Conservation (phyloP, 2,888 invertebrate species). For the Tachina grossa region DNA sequence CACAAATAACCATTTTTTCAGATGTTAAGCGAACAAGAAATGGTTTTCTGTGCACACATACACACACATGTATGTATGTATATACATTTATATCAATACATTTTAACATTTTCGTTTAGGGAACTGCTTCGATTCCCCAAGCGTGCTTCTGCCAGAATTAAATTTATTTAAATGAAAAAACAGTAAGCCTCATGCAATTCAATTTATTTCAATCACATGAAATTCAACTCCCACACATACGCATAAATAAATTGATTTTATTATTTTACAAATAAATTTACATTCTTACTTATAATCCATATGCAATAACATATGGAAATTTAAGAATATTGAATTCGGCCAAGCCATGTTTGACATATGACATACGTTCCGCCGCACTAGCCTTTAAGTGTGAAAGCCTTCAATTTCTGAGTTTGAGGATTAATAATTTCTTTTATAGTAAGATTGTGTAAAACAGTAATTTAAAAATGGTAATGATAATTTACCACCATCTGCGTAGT, state of each 20-base stretch:
- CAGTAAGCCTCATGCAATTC: conserved; percentile 13
- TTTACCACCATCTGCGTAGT: too few relatives aligned
- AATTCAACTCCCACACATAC: background rate
- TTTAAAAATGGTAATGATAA: too few relatives aligned
- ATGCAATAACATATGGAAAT: background rate
- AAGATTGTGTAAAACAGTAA: too few relatives aligned
- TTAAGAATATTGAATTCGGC: background rate
- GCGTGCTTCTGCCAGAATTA: background rate
- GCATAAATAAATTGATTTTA: conserved; percentile 1
- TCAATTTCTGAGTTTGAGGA: too few relatives aligned
- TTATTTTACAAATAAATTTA: background rate
- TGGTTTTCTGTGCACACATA: background rate
- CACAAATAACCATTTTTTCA: background rate
- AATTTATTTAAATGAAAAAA: conserved; percentile 7
- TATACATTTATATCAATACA: conserved; percentile 4
- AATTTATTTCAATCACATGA: conserved; percentile 16
- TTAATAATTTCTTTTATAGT: too few relatives aligned
- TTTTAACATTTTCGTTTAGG: background rate
- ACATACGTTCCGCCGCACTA: too few relatives aligned
- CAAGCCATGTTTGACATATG: background rate
- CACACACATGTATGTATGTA: too few relatives aligned
- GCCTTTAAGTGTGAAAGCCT: too few relatives aligned
- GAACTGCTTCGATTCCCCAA: background rate
- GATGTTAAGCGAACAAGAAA: background rate
- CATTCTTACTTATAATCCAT: too few relatives aligned